phyloP scores from a whole-genome alignment of 2,888 invertebrate genomes.

The Gymnocheta viridis region DNA sequence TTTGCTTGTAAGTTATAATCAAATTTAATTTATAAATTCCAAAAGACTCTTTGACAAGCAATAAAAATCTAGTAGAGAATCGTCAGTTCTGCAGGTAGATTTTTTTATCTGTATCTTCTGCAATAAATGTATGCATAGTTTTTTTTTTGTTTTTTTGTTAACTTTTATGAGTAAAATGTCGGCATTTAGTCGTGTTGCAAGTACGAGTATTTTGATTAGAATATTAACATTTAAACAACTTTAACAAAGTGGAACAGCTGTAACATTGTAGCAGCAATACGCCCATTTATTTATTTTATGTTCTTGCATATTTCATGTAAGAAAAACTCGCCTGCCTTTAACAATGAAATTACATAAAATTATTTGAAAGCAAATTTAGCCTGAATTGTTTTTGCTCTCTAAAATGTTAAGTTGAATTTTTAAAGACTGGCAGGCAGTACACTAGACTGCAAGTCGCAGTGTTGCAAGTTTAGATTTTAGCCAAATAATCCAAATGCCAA shows the following conservation, averaged over 20 bases:
- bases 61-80: neutral
- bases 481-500: too few relatives aligned
- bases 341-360: neutral
- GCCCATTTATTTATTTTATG: constrained; percentile 8
- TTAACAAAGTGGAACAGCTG: neutral
- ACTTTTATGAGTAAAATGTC: neutral
- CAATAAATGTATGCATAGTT: neutral
- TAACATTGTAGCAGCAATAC: constrained; percentile 21
- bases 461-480: too few relatives aligned
- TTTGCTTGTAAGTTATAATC: too few relatives aligned
- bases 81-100: neutral
- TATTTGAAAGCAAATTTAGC: constrained; percentile 21
- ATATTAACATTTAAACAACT: constrained; percentile 29
- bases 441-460: too few relatives aligned
- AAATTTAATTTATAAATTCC: too few relatives aligned
- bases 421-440: too few relatives aligned
- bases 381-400: neutral
- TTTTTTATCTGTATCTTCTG: neutral
- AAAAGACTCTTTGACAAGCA: too few relatives aligned
- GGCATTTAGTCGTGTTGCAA: neutral
- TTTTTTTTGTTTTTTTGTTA: too few relatives aligned
- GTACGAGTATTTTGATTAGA: constrained; percentile 1
- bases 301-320: neutral
- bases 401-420: too few relatives aligned
- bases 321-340: neutral